A percentile compares a stretch with the other conserved stretches of the same genome.
phyloP scores from a whole-genome alignment of 2,888 invertebrate species.

The Cryptosula pallasiana region DNA sequence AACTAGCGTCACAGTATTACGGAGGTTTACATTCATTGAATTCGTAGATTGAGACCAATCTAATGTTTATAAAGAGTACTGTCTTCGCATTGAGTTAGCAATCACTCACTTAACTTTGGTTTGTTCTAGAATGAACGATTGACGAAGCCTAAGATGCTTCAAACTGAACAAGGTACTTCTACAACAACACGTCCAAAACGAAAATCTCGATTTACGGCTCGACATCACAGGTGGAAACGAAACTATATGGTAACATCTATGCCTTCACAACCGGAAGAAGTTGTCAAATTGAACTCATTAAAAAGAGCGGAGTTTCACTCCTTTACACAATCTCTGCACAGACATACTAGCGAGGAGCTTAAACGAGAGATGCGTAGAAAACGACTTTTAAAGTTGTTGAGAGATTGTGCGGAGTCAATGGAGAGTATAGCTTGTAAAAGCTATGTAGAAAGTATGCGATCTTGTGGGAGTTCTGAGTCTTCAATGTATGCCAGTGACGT shows the following conservation, averaged over 20 bases:
- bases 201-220: background rate
- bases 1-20: too few relatives aligned
- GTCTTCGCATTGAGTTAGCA: too few relatives aligned
- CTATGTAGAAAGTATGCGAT: conserved; percentile 17
- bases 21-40: too few relatives aligned
- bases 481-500: background rate
- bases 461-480: background rate
- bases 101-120: too few relatives aligned
- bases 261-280: background rate
- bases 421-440: background rate
- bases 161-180: background rate
- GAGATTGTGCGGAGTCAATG: conserved; percentile 20
- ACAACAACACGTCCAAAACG: background rate
- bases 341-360: background rate
- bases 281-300: background rate
- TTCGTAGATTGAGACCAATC: too few relatives aligned
- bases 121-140: background rate
- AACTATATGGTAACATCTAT: conserved; percentile 14
- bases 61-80: too few relatives aligned
- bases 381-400: background rate
- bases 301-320: background rate
- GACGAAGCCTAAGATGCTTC: background rate
- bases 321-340: conserved; percentile 12
- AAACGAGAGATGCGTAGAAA: background rate
- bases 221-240: background rate